phyloP scores from a whole-genome alignment of 2,797 vertebrate species.

The Naso thynnoides region DNA sequence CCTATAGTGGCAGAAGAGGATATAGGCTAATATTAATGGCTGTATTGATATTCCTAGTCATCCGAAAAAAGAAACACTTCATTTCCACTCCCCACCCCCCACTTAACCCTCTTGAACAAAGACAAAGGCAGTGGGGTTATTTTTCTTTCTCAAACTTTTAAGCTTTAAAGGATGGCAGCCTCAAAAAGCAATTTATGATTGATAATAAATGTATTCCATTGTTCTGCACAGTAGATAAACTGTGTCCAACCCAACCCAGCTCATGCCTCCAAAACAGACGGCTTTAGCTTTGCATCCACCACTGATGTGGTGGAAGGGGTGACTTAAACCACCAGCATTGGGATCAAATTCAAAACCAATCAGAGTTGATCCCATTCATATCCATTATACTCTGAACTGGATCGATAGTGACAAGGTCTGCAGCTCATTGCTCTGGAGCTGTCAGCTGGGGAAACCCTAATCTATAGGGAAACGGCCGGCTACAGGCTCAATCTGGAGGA shows the following conservation, averaged over 20 bases:
- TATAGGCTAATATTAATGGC: constrained; percentile 61
- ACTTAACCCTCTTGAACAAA: neutral
- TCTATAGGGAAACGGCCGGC: constrained; percentile 64
- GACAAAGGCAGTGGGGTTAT: constrained; percentile 17
- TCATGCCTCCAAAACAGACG: neutral
- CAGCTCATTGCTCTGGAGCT: constrained; percentile 71
- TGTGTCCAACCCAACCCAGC: neutral
- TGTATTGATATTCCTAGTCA: constrained; percentile 61
- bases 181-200: neutral
- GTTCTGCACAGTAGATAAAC: neutral
- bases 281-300: constrained; percentile 9
- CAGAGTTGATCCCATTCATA: constrained; percentile 71
- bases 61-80: constrained; percentile 51
- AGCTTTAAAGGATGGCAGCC: neutral
- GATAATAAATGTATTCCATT: neutral
- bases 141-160: constrained; percentile 35
- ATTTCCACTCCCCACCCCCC: neutral
- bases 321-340: constrained; percentile 44
- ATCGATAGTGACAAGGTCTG: constrained; percentile 76
- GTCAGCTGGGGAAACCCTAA: constrained; percentile 67
- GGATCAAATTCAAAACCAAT: constrained; percentile 73
- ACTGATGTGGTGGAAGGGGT: constrained; percentile 51
- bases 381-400: constrained; percentile 66
- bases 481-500: constrained; percentile 49
- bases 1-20: constrained; percentile 56